These are phyloP conservation scores for Spilogale gracilis DNA, from an alignment of 2,113 vertebrate genomes.

Conservation along the genomic window DNA sequence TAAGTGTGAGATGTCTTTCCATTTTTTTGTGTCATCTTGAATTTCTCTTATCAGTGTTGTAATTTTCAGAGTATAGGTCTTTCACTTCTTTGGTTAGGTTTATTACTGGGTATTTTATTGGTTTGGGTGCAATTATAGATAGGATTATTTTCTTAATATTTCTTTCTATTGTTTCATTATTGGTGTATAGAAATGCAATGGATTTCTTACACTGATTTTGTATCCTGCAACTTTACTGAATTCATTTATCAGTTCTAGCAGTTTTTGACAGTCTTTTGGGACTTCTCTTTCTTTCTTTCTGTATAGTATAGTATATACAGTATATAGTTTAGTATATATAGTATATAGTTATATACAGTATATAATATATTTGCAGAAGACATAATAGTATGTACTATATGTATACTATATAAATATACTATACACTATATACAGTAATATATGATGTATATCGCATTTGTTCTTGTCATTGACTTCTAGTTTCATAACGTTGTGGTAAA, in stretches of 20 bases:
- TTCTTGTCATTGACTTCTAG: neutral
- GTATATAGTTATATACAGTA: no score
- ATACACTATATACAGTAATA: no score
- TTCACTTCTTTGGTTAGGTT: neutral
- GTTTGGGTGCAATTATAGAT: neutral
- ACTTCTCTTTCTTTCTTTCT: no score
- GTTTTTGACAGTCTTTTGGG: neutral
- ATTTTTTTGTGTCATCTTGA: neutral
- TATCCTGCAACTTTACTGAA: neutral
- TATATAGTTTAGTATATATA: no score
- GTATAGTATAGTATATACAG: no score
- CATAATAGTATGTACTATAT: no score
- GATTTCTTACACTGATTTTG: neutral
- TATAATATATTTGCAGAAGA: no score
- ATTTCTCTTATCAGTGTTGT: neutral
- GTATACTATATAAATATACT: no score
- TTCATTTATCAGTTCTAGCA: neutral
- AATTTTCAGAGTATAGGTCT: neutral
- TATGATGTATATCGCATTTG: neutral
- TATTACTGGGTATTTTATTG: neutral
- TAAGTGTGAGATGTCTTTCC: neutral
- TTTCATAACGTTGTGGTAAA: neutral
- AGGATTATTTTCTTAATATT: neutral
- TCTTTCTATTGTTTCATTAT: neutral
- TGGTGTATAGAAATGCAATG: neutral